Conservation (phyloP, 2,888 invertebrate species). For the Phasia obesa region DNA sequence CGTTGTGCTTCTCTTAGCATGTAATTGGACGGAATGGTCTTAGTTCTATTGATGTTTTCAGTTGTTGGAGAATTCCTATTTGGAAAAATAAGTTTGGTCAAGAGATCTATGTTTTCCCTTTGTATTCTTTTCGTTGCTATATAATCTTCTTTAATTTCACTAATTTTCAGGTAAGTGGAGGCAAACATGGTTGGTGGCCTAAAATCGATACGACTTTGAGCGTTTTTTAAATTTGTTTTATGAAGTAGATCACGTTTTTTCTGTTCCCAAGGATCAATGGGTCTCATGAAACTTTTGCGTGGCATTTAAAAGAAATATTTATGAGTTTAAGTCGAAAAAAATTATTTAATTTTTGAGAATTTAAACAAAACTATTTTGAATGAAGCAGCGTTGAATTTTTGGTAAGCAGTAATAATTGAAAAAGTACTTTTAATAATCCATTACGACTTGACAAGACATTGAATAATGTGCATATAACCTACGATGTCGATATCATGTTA, state of each 20-base stretch:
- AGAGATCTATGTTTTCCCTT: conserved; percentile 12
- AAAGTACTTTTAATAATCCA: too few relatives aligned
- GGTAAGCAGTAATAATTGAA: too few relatives aligned
- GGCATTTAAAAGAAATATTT: conserved; percentile 21
- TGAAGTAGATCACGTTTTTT: neutral
- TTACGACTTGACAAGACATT: too few relatives aligned
- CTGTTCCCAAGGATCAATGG: neutral
- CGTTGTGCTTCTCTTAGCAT: neutral
- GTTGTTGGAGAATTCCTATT: conserved; percentile 19
- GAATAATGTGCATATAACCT: too few relatives aligned
- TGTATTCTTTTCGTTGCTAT: conserved; percentile 14
- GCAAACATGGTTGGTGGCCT: conserved; percentile 25
- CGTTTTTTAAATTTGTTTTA: conserved; percentile 11
- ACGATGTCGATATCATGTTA: too few relatives aligned
- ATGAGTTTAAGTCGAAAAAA: neutral
- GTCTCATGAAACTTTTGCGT: conserved; percentile 17
- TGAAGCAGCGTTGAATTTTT: too few relatives aligned
- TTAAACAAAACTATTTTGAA: too few relatives aligned
- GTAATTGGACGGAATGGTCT: neutral
- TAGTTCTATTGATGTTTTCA: conserved; percentile 12
- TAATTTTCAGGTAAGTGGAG: conserved; percentile 22
- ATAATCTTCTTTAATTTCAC: conserved; percentile 34
- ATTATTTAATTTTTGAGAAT: neutral
- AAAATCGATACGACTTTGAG: conserved; percentile 28
- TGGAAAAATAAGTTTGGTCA: conserved; percentile 19